Base-by-base conservation (phyloP, 2,888 invertebrate genomes). In the Cetonia aurata region DNA sequence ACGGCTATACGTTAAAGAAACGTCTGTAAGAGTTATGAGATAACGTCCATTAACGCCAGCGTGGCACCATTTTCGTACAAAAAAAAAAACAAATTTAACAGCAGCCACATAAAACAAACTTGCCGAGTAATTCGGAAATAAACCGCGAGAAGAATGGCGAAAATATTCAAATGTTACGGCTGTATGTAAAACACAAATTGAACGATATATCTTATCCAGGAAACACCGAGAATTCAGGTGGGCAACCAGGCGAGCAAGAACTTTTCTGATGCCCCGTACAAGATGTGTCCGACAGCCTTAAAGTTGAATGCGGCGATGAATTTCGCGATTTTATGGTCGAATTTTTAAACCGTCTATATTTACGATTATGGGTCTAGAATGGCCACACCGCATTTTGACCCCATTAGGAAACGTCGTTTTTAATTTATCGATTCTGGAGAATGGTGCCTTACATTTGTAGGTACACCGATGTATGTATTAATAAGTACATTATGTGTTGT, bases 161-260 rank as follows among this genome's bases (percentile, higher is more conserved):
- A 53, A 53, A 53, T 53, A 53, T 53, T 53, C 53, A 53, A 53
- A 53, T 53, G 53, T 53, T 53, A 53, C 19, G 53, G 53, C 31
- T 53, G 31, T 6, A 53, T 53, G 53, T 31, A 31, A 53, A 53
- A 53, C 31, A 31, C 31, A 53, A 53, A 53, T 15, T 53, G 53
- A 31, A 53, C 53, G 31, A 53, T 53, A 53, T 53, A 19, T 53
- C 53, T 53, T 15, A 25, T 25, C 25, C 4, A 25, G 25, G 25
- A 25, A 25, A 25, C 25, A 25, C 25, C 19, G 12, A 31, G 31
- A n/a, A 53, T 53, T 31, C 25, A 53, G 31, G 53, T 25, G 53
- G 31, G 31, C 19, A 53, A 12, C 53, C 31, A 25, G 25, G 25
- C 25, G 4, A 25, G 25, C 25, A 25, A 31, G 53, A 53, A 31